A percentile compares a stretch with the other conserved stretches of the same genome.
These are phyloP conservation scores for Platypus cylindrus DNA, from an alignment of 2,888 invertebrate species.

Conservation along the genomic window DNA sequence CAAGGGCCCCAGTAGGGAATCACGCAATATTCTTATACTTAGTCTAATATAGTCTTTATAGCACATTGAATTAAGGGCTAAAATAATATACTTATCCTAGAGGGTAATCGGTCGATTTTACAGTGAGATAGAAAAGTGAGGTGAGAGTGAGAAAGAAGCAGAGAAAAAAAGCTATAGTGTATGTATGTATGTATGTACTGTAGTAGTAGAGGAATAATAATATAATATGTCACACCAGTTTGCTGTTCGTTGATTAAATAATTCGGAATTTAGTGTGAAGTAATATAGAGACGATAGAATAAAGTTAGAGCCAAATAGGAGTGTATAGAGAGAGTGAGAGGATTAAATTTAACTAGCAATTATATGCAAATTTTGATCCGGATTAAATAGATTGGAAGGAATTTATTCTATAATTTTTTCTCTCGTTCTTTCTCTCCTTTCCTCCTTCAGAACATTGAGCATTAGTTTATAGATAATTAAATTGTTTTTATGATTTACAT, in stretches of 20 bases:
- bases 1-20: conserved; percentile 28
- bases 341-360: conserved; percentile 13
- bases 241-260: conserved; percentile 14
- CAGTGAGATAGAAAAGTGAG: no score
- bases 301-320: no score
- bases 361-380: conserved; percentile 14
- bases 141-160: conserved; percentile 10
- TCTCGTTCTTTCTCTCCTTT: no score
- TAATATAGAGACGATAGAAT: no score
- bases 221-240: conserved; percentile 12
- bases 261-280: conserved; percentile 13
- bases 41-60: conserved; percentile 11
- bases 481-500: neutral
- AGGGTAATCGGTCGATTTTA: conserved; percentile 12
- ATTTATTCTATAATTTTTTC: no score
- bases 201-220: no score
- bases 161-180: no score
- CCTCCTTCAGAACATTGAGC: neutral
- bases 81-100: conserved; percentile 4
- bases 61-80: conserved; percentile 5
- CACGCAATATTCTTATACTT: conserved; percentile 19
- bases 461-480: neutral
- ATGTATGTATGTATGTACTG: no score
- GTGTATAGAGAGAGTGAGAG: no score
- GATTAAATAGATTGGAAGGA: conserved; percentile 5